Conservation (phyloP, 2,797 vertebrate genomes). For the Botia almorhae region DNA sequence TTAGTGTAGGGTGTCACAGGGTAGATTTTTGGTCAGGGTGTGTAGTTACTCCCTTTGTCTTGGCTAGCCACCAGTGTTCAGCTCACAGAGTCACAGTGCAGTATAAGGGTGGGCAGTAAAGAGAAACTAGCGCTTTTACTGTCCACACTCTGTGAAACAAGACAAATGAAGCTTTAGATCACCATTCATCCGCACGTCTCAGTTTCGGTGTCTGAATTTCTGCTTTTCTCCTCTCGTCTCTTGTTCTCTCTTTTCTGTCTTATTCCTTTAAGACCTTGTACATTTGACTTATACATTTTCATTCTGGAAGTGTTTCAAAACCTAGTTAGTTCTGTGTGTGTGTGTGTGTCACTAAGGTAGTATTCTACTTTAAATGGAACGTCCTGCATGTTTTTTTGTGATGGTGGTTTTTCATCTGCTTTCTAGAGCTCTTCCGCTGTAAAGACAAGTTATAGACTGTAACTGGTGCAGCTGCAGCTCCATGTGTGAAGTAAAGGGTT, state of each 20-base stretch:
- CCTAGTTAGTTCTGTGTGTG: too few relatives aligned
- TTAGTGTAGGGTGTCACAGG: constrained; percentile 24
- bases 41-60: constrained; percentile 33
- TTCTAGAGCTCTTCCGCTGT: too few relatives aligned
- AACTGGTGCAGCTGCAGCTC: too few relatives aligned
- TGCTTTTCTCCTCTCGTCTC: constrained; percentile 18
- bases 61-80: constrained; percentile 29
- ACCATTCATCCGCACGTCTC: constrained; percentile 19
- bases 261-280: too few relatives aligned
- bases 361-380: too few relatives aligned
- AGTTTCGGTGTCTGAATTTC: neutral
- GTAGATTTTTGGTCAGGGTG: constrained; percentile 29
- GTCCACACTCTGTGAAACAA: neutral
- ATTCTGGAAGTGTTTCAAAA: too few relatives aligned
- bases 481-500: too few relatives aligned
- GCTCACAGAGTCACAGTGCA: constrained; percentile 19
- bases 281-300: too few relatives aligned
- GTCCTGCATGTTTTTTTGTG: too few relatives aligned
- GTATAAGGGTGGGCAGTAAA: constrained; percentile 6
- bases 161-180: constrained; percentile 4
- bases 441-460: too few relatives aligned
- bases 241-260: constrained; percentile 32
- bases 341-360: too few relatives aligned
- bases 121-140: constrained; percentile 9
- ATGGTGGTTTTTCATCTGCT: too few relatives aligned